These are phyloP conservation scores for sheep (Ovis aries) DNA, from an alignment of 2,113 vertebrate genomes.

Conservation along the genomic window DNA sequence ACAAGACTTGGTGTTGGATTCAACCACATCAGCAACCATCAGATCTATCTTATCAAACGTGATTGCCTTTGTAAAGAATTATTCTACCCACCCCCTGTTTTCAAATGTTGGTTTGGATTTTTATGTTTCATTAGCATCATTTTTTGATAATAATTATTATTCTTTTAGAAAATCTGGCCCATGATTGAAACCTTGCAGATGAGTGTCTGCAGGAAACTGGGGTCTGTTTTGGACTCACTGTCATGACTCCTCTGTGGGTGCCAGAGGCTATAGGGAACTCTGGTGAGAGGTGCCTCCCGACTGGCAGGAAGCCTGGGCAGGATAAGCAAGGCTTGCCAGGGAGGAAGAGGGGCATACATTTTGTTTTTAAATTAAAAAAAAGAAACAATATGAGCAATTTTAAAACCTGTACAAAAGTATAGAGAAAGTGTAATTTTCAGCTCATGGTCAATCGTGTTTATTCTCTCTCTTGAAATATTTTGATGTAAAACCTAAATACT, in stretches of 20 bases:
- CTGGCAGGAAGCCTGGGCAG: not conserved
- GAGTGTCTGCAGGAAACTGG: not conserved
- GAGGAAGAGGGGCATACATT: not conserved
- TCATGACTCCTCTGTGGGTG: not conserved
- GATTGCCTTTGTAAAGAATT: slow-evolving; percentile 80
- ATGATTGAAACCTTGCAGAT: not conserved
- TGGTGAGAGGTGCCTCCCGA: not conserved
- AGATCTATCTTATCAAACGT: slow-evolving; percentile 93
- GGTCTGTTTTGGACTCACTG: not conserved
- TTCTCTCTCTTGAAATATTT: not conserved
- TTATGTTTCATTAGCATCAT: not conserved
- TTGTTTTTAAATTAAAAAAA: not conserved
- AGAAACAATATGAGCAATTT: not conserved
- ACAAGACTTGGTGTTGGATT: slow-evolving; percentile 88
- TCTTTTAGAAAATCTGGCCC: not conserved
- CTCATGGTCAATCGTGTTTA: not conserved
- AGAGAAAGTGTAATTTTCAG: not conserved
- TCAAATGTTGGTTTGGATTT: not conserved
- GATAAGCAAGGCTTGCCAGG: not conserved
- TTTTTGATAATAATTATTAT: not conserved
- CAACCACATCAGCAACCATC: slow-evolving; percentile 89
- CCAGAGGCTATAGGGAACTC: not conserved
- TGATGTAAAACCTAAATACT: not conserved
- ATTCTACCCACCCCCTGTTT: not conserved
- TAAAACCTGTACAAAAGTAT: not conserved